Conservation (phyloP, 2,113 vertebrate genomes). For the Meles meles region DNA sequence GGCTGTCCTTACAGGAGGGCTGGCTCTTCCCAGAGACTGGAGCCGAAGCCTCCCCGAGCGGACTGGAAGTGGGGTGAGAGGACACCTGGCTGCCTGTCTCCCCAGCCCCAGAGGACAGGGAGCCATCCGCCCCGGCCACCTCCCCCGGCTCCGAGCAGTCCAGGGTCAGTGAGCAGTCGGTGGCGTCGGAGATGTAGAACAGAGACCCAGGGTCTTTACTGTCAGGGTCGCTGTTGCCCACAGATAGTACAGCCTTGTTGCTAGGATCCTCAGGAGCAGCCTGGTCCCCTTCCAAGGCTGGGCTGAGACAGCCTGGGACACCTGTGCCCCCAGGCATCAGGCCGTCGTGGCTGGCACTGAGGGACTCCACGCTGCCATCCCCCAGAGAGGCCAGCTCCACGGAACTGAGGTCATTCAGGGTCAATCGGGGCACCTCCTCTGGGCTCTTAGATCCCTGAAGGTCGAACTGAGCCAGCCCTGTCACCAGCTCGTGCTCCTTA, state of each 20-base stretch:
- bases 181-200: conserved; percentile 86
- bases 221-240: conserved; percentile 81
- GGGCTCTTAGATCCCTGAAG: conserved; percentile 81
- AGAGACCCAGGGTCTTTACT: conserved; percentile 78
- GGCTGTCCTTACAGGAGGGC: conserved; percentile 39
- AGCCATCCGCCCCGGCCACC: conserved; percentile 27
- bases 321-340: conserved; percentile 45
- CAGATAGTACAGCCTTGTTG: conserved; percentile 80
- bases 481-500: conserved; percentile 88
- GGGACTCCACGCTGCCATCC: conserved; percentile 66
- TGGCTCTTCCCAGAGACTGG: conserved; percentile 74
- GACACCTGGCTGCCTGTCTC: conserved; percentile 75
- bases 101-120: conserved; percentile 29
- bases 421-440: conserved; percentile 75
- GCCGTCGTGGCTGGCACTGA: conserved; percentile 57
- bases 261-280: conserved; percentile 82
- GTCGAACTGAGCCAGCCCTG: conserved; percentile 86
- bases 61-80: conserved; percentile 77
- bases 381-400: conserved; percentile 77
- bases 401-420: conserved; percentile 75
- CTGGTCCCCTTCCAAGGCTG: conserved; percentile 70
- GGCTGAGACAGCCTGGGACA: conserved; percentile 63
- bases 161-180: conserved; percentile 90
- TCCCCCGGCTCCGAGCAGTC: conserved; percentile 86
- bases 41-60: conserved; percentile 62